A percentile compares a stretch with the other conserved stretches of the same genome.
phyloP scores from a whole-genome alignment of 2,888 invertebrate species.

The Acanthoscelides obtectus region DNA sequence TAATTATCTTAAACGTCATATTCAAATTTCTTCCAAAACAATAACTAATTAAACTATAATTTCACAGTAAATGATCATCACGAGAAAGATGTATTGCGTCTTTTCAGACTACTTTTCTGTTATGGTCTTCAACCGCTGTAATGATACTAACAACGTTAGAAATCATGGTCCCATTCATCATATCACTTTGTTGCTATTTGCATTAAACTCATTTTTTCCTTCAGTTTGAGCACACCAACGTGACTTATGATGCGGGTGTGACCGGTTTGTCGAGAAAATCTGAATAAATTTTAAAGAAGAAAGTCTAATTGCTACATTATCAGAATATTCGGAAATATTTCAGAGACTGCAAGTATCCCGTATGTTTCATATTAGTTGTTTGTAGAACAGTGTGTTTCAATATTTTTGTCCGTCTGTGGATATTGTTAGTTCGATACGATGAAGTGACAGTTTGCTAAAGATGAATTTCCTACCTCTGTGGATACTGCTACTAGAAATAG shows the following conservation, averaged over 20 bases:
- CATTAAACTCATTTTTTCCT: neutral
- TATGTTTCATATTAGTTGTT: neutral
- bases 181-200: neutral
- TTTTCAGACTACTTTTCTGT: neutral
- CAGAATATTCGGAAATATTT: neutral
- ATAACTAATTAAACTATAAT: neutral
- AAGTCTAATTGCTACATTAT: neutral
- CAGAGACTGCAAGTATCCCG: neutral
- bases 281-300: neutral
- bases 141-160: neutral
- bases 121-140: neutral
- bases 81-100: neutral
- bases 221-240: neutral
- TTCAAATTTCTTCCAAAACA: neutral
- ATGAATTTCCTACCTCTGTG: too few relatives aligned
- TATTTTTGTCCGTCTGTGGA: neutral
- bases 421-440: too few relatives aligned
- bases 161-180: neutral
- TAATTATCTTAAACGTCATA: neutral
- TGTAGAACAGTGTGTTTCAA: neutral
- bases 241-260: neutral
- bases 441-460: too few relatives aligned
- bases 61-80: neutral
- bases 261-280: neutral
- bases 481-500: too few relatives aligned